Conservation (phyloP, 2,888 invertebrate species). For the Rhamnusium bicolor region DNA sequence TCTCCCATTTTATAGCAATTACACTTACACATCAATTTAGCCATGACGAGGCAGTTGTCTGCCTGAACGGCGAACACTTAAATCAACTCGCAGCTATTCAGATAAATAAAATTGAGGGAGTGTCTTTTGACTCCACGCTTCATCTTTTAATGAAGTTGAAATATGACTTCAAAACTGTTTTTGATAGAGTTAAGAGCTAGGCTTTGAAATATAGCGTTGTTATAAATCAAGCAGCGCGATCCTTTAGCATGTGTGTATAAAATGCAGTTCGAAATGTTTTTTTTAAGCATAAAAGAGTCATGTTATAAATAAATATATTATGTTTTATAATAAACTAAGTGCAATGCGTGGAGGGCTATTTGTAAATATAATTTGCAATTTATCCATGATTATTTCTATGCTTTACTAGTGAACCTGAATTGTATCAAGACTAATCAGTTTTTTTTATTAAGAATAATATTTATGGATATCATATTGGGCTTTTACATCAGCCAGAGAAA, state of each 20-base stretch:
- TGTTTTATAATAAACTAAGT: slow-evolving; percentile 10
- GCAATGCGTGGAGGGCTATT: slow-evolving; percentile 5
- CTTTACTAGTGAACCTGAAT: no score
- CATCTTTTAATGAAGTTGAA: slow-evolving; percentile 25
- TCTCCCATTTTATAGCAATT: neutral
- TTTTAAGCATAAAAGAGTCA: slow-evolving; percentile 18
- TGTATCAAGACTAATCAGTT: no score
- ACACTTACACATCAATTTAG: neutral
- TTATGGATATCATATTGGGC: no score
- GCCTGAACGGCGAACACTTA: neutral
- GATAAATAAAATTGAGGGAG: slow-evolving; percentile 8
- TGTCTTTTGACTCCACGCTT: neutral
- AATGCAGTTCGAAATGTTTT: neutral
- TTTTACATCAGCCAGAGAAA: no score
- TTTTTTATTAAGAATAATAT: neutral
- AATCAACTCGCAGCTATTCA: neutral
- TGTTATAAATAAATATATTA: slow-evolving; percentile 18
- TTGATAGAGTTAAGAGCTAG: slow-evolving; percentile 6
- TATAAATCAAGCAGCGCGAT: neutral
- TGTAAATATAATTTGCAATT: neutral
- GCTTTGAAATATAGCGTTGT: slow-evolving; percentile 15
- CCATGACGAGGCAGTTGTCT: neutral
- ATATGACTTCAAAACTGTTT: slow-evolving; percentile 24
- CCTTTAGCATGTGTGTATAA: neutral
- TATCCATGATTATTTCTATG: neutral